Conservation (phyloP, 2,113 vertebrate genomes). For the Bathybates hornii region DNA sequence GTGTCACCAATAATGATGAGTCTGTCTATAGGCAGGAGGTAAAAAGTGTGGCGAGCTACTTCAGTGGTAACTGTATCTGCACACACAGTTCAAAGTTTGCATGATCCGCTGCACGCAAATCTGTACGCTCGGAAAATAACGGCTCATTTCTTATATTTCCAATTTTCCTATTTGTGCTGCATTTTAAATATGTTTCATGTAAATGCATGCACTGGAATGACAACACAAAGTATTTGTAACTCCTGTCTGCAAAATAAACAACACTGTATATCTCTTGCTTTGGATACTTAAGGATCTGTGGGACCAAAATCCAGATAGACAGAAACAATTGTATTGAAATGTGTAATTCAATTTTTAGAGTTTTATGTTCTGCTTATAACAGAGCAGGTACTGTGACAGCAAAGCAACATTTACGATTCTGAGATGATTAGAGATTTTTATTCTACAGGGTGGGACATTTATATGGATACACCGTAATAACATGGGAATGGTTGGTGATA, state of each 20-base stretch:
- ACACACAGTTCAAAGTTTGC: not conserved
- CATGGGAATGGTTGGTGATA: no score
- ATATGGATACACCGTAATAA: not conserved
- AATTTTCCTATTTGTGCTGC: fast-evolving
- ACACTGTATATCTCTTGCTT: not conserved
- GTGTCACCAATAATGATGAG: not conserved
- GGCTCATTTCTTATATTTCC: not conserved
- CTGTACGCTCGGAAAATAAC: not conserved
- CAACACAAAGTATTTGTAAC: not conserved
- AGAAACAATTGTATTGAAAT: not conserved
- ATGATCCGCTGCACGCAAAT: not conserved
- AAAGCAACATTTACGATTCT: not conserved
- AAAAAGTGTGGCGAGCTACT: fast-evolving
- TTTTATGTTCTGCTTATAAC: not conserved
- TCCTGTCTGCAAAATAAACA: not conserved
- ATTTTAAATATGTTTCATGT: not conserved
- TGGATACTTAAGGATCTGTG: not conserved
- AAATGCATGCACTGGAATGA: not conserved
- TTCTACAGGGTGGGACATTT: not conserved
- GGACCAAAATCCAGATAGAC: not conserved
- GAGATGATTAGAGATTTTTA: no score
- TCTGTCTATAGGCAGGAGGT: not conserved
- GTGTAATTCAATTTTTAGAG: not conserved
- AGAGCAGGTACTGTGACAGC: not conserved
- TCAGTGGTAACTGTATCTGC: not conserved